Evolutionary conservation across 2,113 vertebrate genomes (phyloP).

Genomic region (Lates calcarifer): DNA sequence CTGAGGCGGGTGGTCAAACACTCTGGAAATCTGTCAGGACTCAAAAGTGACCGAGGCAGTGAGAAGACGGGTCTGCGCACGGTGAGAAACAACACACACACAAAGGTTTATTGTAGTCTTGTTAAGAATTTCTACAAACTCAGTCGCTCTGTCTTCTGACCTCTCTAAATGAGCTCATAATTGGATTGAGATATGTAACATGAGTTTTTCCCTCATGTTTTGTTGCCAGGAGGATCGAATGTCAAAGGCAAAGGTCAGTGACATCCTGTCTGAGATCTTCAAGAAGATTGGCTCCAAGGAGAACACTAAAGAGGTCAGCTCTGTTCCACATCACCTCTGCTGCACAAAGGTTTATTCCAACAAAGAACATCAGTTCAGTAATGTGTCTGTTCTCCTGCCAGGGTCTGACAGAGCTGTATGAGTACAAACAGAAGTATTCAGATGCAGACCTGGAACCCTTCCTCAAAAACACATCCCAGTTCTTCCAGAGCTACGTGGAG

Average conservation of each 20-base stretch:
- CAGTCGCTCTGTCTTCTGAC: neutral
- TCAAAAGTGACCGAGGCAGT: slow-evolving; percentile 91
- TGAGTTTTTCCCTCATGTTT: neutral
- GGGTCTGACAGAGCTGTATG: slow-evolving; percentile 97
- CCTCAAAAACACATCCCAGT: slow-evolving; percentile 96
- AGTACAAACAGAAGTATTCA: slow-evolving; percentile 98
- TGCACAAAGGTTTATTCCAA: too few relatives aligned
- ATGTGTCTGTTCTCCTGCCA: slow-evolving; percentile 60
- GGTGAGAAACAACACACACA: slow-evolving; percentile 80
- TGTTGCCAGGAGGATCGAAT: slow-evolving; percentile 91
- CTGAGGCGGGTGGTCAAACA: slow-evolving; percentile 93
- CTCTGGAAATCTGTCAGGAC: slow-evolving; percentile 88
- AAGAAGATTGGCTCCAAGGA: slow-evolving; percentile 99
- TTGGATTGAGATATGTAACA: too few relatives aligned
- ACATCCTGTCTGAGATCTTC: slow-evolving; percentile 98
- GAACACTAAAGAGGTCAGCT: slow-evolving; percentile 94
- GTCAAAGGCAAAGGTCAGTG: slow-evolving; percentile 96
- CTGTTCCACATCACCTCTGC: too few relatives aligned
- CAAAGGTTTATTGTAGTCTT: neutral
- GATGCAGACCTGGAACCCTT: slow-evolving; percentile 97
- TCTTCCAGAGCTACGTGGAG: slow-evolving; percentile 99
- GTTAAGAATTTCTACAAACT: neutral
- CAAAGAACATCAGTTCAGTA: neutral
- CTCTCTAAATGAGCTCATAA: neutral
- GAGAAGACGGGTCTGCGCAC: slow-evolving; percentile 90